phyloP scores from a whole-genome alignment of 2,797 vertebrate genomes.

The Phyllotis vaccarum region DNA sequence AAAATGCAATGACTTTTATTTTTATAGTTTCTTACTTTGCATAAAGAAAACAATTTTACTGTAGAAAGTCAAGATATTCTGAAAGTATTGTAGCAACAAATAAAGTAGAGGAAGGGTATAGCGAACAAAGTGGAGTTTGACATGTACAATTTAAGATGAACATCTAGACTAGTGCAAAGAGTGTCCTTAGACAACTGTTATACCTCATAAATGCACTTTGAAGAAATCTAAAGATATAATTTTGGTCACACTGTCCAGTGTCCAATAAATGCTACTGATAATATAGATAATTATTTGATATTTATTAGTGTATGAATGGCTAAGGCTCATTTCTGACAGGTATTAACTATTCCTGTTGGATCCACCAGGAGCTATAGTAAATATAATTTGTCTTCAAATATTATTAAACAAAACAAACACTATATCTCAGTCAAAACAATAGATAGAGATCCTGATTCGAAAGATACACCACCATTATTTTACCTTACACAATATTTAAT shows the following conservation, averaged over 20 bases:
- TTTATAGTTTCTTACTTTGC: neutral
- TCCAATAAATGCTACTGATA: neutral
- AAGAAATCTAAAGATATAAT: neutral
- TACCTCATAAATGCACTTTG: neutral
- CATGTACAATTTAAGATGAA: neutral
- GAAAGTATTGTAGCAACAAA: neutral
- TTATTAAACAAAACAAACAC: slow-evolving; percentile 60
- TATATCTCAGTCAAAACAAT: slow-evolving; percentile 67
- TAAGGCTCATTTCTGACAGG: slow-evolving; percentile 70
- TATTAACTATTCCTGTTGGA: slow-evolving; percentile 68
- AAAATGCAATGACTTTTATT: neutral
- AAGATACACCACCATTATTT: slow-evolving; percentile 61
- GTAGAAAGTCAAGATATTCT: neutral
- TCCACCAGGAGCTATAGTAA: slow-evolving; percentile 49
- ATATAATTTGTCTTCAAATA: slow-evolving; percentile 78
- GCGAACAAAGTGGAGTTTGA: neutral
- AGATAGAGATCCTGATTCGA: slow-evolving; percentile 72
- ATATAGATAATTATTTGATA: slow-evolving; percentile 55
- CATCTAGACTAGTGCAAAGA: neutral
- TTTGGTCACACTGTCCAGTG: slow-evolving; percentile 46
- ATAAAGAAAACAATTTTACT: neutral
- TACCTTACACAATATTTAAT: slow-evolving; percentile 70
- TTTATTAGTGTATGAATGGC: slow-evolving; percentile 56
- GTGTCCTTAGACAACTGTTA: neutral
- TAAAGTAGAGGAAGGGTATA: neutral